Conservation (phyloP, 2,113 vertebrate genomes). For the Misgurnus mizolepis region DNA sequence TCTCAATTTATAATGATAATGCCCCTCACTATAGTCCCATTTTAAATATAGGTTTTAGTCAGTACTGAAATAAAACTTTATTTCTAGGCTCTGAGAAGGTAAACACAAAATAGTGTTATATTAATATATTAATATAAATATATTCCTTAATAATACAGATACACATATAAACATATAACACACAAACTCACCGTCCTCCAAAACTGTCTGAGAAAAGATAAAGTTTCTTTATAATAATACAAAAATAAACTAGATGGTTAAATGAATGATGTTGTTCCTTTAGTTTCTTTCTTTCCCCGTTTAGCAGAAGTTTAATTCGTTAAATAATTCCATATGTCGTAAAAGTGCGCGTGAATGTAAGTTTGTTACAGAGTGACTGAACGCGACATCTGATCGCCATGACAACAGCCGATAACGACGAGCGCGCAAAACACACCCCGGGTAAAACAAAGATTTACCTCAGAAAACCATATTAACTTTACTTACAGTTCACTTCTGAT, state of each 20-base stretch:
- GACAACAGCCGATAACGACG: slow-evolving; percentile 19
- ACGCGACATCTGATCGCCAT: slow-evolving; percentile 37
- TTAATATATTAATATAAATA: background rate
- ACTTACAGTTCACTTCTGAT: background rate
- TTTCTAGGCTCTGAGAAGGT: too few species aligned
- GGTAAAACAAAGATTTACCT: background rate
- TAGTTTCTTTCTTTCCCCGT: too few species aligned
- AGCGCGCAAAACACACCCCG: slow-evolving; percentile 22
- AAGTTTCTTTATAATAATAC: too few species aligned
- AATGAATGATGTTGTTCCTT: too few species aligned
- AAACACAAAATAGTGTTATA: background rate
- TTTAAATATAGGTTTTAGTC: too few species aligned
- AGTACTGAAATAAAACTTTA: too few species aligned
- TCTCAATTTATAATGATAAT: too few species aligned
- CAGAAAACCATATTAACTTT: background rate
- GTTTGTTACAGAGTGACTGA: background rate
- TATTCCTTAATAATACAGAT: background rate
- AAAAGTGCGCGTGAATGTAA: background rate
- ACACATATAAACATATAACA: background rate
- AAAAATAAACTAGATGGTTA: too few species aligned
- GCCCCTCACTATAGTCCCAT: too few species aligned
- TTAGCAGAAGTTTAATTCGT: too few species aligned
- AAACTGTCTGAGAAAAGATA: too few species aligned
- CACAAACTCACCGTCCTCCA: too few species aligned
- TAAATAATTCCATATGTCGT: background rate